A percentile compares a stretch with the other conserved stretches of the same genome.
Conservation (phyloP, 2,113 vertebrate species). For the Sardina pilchardus region DNA sequence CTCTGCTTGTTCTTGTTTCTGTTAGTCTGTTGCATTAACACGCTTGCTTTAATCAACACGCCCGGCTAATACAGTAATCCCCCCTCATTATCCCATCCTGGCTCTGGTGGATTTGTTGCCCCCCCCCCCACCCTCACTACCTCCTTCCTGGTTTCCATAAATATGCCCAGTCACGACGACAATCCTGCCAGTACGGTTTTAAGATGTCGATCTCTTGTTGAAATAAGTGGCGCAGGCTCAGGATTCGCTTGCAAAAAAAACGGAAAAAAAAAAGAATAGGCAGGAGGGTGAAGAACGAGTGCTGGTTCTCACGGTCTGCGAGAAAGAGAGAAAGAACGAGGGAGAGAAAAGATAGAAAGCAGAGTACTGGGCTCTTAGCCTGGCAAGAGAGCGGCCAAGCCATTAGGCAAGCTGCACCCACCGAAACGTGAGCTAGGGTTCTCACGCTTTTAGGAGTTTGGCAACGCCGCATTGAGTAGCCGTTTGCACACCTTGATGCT, state of each 20-base stretch:
- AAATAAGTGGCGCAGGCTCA: neutral
- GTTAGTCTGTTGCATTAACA: neutral
- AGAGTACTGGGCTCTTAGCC: neutral
- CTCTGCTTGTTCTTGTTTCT: constrained; percentile 5
- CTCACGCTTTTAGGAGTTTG: neutral
- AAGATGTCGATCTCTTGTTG: neutral
- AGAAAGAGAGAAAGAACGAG: neutral
- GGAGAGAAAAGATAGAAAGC: neutral
- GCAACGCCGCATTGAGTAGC: neutral
- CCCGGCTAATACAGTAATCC: neutral
- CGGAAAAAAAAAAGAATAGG: neutral
- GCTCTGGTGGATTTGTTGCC: neutral
- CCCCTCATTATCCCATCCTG: neutral
- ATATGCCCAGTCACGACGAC: neutral
- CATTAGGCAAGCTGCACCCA: neutral
- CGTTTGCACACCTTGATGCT: neutral
- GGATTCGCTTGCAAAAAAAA: neutral
- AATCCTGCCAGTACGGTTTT: neutral
- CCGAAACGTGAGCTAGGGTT: neutral
- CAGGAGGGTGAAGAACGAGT: neutral
- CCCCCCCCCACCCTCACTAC: neutral
- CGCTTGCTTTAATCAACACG: neutral
- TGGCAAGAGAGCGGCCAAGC: neutral
- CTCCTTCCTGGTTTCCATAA: neutral
- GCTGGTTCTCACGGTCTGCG: neutral